phyloP scores from a whole-genome alignment of 2,113 vertebrate species.

The Coptodon rendalli region DNA sequence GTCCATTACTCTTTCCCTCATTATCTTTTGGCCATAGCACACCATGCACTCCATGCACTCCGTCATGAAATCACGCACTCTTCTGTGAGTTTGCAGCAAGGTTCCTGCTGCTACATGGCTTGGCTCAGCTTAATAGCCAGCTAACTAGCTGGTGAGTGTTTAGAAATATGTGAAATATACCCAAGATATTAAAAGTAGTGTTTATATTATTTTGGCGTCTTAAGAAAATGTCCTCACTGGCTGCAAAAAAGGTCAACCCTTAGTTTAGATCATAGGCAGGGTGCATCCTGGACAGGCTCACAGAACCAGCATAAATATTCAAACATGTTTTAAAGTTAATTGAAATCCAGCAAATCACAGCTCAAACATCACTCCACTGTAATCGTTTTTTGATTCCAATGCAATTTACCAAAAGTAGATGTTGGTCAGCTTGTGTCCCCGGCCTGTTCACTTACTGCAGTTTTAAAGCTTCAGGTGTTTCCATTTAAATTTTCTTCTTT shows the following conservation, averaged over 20 bases:
- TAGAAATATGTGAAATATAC: not conserved
- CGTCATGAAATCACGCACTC: not conserved
- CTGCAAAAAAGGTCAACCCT: not conserved
- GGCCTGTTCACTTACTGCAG: not conserved
- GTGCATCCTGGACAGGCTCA: not conserved
- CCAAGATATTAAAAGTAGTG: not conserved
- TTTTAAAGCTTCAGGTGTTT: not conserved
- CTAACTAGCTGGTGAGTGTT: not conserved
- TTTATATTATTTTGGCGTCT: not conserved
- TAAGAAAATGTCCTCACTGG: not conserved
- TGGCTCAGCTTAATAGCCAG: not conserved
- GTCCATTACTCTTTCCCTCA: not conserved
- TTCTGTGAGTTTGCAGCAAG: not conserved
- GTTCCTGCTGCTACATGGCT: not conserved
- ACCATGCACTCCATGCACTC: not conserved
- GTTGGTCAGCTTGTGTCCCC: not conserved
- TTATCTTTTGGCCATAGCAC: not conserved
- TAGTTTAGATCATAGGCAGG: not conserved
- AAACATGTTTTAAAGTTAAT: not conserved
- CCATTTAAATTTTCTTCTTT: not conserved
- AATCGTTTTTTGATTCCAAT: not conserved
- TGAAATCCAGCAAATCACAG: not conserved
- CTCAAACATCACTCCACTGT: not conserved
- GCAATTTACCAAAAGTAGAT: not conserved
- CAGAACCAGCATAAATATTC: not conserved